Evolutionary conservation across 2,888 invertebrate genomes (phyloP).

Genomic region (Eretmocerus hayati): DNA sequence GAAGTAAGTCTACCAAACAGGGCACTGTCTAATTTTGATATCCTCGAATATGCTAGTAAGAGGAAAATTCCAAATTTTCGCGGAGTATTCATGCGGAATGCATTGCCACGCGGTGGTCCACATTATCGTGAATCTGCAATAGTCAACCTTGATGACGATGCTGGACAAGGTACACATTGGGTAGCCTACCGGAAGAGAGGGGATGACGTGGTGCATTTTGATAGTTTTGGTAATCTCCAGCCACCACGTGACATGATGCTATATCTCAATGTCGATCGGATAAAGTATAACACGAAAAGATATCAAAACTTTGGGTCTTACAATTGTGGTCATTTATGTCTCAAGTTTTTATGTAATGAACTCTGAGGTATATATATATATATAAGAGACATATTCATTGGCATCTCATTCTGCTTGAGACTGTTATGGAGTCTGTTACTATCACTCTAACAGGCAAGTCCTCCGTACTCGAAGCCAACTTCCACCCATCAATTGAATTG

Average conservation of each 20-base stretch:
- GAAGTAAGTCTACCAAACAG: conserved; percentile 28
- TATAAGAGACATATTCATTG: background rate
- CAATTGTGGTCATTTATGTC: conserved; percentile 8
- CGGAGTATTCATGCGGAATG: conserved; percentile 34
- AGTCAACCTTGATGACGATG: conserved; percentile 5
- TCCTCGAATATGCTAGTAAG: conserved; percentile 24
- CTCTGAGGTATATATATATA: background rate
- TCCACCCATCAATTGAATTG: conserved; percentile 16
- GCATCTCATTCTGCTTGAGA: background rate
- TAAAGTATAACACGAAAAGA: background rate
- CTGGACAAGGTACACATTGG: conserved; percentile 9
- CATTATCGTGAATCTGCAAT: conserved; percentile 3
- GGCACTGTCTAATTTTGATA: conserved; percentile 29
- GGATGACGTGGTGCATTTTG: conserved; percentile 5
- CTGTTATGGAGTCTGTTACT: conserved; percentile 25
- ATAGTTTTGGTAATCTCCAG: conserved; percentile 10
- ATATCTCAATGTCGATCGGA: background rate
- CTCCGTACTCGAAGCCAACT: conserved; percentile 25
- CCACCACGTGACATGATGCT: conserved; percentile 4
- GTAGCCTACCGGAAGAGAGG: conserved; percentile 7
- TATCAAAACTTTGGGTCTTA: conserved; percentile 25
- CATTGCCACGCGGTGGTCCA: conserved; percentile 20
- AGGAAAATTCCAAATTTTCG: conserved; percentile 28
- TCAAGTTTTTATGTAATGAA: conserved; percentile 10
- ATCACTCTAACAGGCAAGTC: conserved; percentile 29